Base-by-base conservation (phyloP, 2,113 vertebrate species). In the Lophochroa leadbeateri region DNA sequence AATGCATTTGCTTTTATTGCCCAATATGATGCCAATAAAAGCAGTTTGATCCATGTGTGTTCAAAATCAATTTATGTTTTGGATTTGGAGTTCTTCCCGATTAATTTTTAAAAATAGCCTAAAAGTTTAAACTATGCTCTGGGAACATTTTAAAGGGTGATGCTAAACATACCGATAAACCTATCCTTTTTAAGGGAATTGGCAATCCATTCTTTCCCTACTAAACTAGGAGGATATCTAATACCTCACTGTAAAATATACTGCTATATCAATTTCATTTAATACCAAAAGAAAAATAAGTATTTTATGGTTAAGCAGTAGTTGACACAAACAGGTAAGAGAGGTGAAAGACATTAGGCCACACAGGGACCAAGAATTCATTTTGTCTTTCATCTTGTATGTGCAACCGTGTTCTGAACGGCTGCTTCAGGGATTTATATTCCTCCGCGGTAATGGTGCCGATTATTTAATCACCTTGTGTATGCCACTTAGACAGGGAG, bases 401-500 rank as follows among this genome's bases (percentile, higher is more conserved):
- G 4, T 53, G 88, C 58, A 76, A 86, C 33, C 4, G 35, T 3
- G 60, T 78, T 89, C 86, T 88, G 69, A 88, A 77, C 25, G 70
- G 79, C 88, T 89, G 91, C 86, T 77, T 86, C 33, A 33, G 91
- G 92, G 91, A 94, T 92, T 97, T 92, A 95, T 96, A 93, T 97
- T 97, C 94, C 97, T 97, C 96, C 14, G 19, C 87, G 75, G 96
- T 89, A 96, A 97, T 77, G 84, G 86, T 44, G 27, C 70, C 97
- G 96, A 98, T 97, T 97, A 97, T 95, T 98, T 97, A 97, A 97
- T 97, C 96, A 95, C 90, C 94, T 97, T 82, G 92, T 88, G 94
- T 27, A 76, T 24, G 61, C 92, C 94, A 91, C 95, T 97, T 96
- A 96, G 94, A 86, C 96, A 95, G 90, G 95, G 69, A 91, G 93